These are phyloP conservation scores for Rachycentron canadum DNA, from an alignment of 2,797 vertebrate genomes.

Conservation along the genomic window DNA sequence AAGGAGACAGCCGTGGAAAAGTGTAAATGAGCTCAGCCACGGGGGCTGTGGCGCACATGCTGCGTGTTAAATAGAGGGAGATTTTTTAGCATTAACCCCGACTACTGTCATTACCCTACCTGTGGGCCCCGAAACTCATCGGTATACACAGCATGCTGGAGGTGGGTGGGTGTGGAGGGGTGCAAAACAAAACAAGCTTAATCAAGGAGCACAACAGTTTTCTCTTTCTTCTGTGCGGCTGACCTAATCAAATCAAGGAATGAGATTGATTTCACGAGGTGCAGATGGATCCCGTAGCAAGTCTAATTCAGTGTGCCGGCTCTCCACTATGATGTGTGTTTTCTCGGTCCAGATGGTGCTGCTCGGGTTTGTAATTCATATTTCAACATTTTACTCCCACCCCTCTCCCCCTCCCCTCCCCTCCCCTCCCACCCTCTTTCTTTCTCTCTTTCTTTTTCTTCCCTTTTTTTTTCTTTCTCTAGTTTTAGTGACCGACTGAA, in stretches of 20 bases:
- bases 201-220: slow-evolving; percentile 82
- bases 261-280: slow-evolving; percentile 83
- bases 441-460: slow-evolving; percentile 28
- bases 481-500: slow-evolving; percentile 66
- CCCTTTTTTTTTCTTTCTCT: not conserved
- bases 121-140: slow-evolving; percentile 70
- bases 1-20: slow-evolving; percentile 52
- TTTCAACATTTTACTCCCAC: slow-evolving; percentile 69
- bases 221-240: slow-evolving; percentile 76
- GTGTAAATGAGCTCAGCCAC: slow-evolving; percentile 62
- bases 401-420: not conserved
- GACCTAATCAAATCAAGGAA: slow-evolving; percentile 85
- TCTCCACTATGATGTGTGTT: slow-evolving; percentile 80
- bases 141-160: slow-evolving; percentile 66
- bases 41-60: slow-evolving; percentile 60
- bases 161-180: slow-evolving; percentile 51
- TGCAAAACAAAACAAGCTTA: slow-evolving; percentile 76
- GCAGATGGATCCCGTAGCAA: slow-evolving; percentile 85
- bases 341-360: slow-evolving; percentile 85
- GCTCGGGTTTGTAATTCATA: slow-evolving; percentile 84
- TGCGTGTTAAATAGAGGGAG: slow-evolving; percentile 71
- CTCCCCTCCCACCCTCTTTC: slow-evolving; percentile 25
- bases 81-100: slow-evolving; percentile 76
- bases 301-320: slow-evolving; percentile 79
- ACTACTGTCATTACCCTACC: slow-evolving; percentile 78